Evolutionary conservation across 1,140 invertebrate genomes (phyloP).

Genomic region (Coelopa frigida): DNA sequence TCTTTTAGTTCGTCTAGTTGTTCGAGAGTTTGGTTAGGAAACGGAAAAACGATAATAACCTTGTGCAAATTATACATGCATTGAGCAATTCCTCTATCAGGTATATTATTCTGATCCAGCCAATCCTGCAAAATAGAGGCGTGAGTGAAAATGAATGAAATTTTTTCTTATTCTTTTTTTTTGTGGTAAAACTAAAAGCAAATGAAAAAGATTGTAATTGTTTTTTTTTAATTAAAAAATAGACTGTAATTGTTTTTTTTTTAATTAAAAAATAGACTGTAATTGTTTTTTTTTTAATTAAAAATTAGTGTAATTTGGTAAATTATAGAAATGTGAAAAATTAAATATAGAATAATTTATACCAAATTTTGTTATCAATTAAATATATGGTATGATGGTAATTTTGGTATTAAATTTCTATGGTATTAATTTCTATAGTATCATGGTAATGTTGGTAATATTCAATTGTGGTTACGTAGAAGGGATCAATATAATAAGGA

Average conservation of each 20-base stretch:
- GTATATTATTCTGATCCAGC: conserved; percentile 43
- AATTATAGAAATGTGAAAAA: no score
- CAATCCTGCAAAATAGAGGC: conserved; percentile 34
- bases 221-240: no score
- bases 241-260: conserved; percentile 19
- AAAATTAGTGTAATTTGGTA: no score
- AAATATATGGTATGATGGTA: no score
- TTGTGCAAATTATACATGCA: conserved; percentile 45
- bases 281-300: no score
- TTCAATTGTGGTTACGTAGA: no score
- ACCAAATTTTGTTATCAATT: no score
- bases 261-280: conserved; percentile 21
- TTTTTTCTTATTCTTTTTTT: background rate
- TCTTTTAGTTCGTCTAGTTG: no score
- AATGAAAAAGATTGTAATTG: conserved; percentile 1
- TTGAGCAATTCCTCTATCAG: conserved; percentile 39
- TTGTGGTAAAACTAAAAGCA: background rate
- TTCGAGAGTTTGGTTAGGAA: conserved; percentile 9
- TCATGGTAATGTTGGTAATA: no score
- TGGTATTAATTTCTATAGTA: no score
- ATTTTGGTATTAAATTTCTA: no score
- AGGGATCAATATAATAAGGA: no score
- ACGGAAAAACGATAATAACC: conserved; percentile 33
- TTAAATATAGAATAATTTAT: background rate
- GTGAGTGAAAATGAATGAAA: background rate